Evolutionary conservation across 2,797 vertebrate species (phyloP), one percentile per base, ranked within the genome.

Genomic region (Morus bassanus): DNA sequence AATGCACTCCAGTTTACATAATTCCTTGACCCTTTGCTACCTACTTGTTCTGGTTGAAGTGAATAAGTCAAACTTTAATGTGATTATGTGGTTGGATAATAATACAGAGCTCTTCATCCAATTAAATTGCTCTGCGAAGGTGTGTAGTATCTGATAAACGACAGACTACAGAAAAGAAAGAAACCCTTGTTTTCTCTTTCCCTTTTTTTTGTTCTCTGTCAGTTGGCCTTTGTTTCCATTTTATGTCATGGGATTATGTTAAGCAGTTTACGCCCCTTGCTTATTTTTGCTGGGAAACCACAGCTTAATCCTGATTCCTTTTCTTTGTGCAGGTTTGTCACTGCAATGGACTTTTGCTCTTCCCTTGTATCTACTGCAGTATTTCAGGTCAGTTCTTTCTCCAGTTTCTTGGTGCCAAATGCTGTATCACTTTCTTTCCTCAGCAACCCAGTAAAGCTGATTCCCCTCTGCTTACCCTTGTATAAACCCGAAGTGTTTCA

Each of bases 41-140:
- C 48, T 94, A 39, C 85, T 92, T 88, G 67, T 84, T 96, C 64
- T 91, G 74, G 59, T 54, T 95, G 79, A 95, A 89, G n/a, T 65
- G 65, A 95, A 2, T 88, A 93, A 97, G 91, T 95, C 91, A 96
- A 94, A 88, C 76, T 95, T 70, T 87, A 97, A 95, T 92, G 70
- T 93, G 95, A 95, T 96, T 97, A 91, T 96, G 82, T 83, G 74
- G 93, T 68, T 7, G 7, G 91, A 95, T 95, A 96, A 96, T 87
- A 95, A 95, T 50, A 93, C 43, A 95, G 91, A 95, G 51, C 67
- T 82, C 64, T 95, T 96, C 85, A 96, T 91, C 82, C 96, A 94
- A 72, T 94, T 96, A 95, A 91, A 96, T 80, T 89, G 74, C 69
- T 83, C 73, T 82, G 84, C 79, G 90, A 91, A 97, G 95, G 96